phyloP scores from a whole-genome alignment of 2,113 vertebrate genomes.

The Sylvilagus bachmani region DNA sequence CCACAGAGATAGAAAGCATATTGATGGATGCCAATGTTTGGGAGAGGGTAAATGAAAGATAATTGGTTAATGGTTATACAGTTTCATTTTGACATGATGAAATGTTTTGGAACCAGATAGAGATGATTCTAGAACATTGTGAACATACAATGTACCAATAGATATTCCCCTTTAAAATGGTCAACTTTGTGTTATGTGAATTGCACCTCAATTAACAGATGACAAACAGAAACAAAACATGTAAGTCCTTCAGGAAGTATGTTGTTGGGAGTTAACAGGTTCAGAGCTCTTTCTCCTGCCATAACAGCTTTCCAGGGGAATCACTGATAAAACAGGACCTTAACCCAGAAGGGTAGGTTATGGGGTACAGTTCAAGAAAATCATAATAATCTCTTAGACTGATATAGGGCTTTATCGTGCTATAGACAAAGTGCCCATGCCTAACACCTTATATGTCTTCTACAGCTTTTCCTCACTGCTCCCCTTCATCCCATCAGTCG shows the following conservation, averaged over 20 bases:
- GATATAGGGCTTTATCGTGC: neutral
- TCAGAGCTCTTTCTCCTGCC: neutral
- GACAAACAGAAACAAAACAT: neutral
- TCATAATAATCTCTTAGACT: neutral
- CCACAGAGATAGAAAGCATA: neutral
- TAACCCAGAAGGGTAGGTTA: neutral
- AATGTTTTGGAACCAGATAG: neutral
- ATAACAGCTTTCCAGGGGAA: neutral
- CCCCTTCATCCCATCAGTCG: neutral
- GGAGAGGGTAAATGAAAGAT: neutral
- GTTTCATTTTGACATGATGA: constrained; percentile 34
- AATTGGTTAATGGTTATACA: neutral
- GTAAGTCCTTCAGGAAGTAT: neutral
- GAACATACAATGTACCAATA: neutral
- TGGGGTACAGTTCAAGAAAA: neutral
- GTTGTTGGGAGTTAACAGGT: neutral
- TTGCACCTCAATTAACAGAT: neutral
- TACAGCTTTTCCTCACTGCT: neutral
- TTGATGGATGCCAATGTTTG: neutral
- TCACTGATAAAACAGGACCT: neutral
- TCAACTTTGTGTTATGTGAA: neutral
- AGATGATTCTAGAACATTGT: neutral
- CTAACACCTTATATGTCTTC: neutral
- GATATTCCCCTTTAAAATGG: neutral
- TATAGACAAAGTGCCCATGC: neutral